Evolutionary conservation across 23 tunicate genomes (phyloP).

Genomic region (Trididemnum miniatum): DNA sequence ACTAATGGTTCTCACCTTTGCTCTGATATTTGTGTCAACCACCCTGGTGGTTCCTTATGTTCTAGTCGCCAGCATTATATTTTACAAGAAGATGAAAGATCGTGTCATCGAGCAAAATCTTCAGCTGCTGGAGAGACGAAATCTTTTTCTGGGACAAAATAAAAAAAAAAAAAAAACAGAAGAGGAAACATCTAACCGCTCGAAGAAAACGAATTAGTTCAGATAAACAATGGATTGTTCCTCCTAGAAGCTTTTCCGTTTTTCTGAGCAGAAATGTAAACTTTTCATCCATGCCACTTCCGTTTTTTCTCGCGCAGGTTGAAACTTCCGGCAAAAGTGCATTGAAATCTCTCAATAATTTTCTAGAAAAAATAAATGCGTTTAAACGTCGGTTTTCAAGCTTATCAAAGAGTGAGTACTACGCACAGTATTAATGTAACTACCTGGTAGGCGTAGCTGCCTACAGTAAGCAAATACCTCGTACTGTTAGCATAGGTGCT

Average conservation of each 20-base stretch:
- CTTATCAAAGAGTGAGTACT: neutral
- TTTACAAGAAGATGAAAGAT: neutral
- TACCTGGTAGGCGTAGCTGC: too few relatives aligned
- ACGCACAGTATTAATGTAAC: too few relatives aligned
- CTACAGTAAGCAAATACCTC: too few relatives aligned
- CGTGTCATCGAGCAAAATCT: neutral
- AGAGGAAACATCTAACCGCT: too few relatives aligned
- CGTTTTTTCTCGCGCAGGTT: neutral
- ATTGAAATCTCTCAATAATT: neutral
- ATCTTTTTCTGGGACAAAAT: too few relatives aligned
- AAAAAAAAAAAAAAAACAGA: too few relatives aligned
- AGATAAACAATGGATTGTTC: neutral
- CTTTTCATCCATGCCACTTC: neutral
- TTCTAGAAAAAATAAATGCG: neutral
- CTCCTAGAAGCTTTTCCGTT: neutral
- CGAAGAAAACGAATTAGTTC: neutral
- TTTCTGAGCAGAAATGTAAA: neutral
- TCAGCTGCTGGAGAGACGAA: too few relatives aligned
- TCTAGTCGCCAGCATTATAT: neutral
- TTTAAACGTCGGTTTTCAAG: neutral
- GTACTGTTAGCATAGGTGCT: too few relatives aligned
- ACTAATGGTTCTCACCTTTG: neutral
- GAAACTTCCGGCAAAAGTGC: neutral
- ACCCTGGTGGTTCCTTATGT: neutral
- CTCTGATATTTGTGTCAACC: neutral